Evolutionary conservation across 2,113 vertebrate species (phyloP), one percentile per base, ranked within the genome.

Genomic region (Apteryx owenii): DNA sequence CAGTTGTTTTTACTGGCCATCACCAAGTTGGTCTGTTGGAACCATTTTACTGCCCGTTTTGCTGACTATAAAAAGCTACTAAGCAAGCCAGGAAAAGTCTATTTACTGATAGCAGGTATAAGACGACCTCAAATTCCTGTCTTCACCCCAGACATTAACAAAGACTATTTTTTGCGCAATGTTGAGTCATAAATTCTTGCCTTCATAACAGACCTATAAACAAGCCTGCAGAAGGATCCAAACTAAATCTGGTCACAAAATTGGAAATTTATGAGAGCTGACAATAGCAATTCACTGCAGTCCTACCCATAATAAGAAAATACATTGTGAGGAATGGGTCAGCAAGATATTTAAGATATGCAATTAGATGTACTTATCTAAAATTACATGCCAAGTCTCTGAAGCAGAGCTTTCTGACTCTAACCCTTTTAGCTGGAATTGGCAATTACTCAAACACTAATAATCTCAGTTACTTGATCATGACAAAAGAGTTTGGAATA

Each of bases 291-390:
- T 71, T 88, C 85, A 66, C 15, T 51, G 33, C 65, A 79, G 54
- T 25, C 48, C 42, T 51, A 76, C 66, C 73, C 70, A 26, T 19
- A 86, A 89, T 21, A 81, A 71, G 51, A 94, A 62, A 82, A 89
- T 85, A 23, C 46, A 85, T 38, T 84, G 40, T 56, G 51, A 96
- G 75, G 89, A 92, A 70, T 1, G 1, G 71, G 85, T 95, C 78
- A 94, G 81, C 22, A 70, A 88, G 75, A 90, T 68, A 89, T 78
- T 61, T 88, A 26, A 95, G 93, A 77, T 61, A 70, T 5, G 42
- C 77, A 87, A 90, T 90, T 96, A 90, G 66, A 83, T 51, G 51
- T 22, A 95, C 50, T 95, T 85, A 93, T 13, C 85, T 89, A 88
- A 92, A 97, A 94, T 84, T 82, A 81, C 42, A 60, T 29, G 81